Conservation (phyloP, 2,888 invertebrate species). For the Diarsia brunnea region DNA sequence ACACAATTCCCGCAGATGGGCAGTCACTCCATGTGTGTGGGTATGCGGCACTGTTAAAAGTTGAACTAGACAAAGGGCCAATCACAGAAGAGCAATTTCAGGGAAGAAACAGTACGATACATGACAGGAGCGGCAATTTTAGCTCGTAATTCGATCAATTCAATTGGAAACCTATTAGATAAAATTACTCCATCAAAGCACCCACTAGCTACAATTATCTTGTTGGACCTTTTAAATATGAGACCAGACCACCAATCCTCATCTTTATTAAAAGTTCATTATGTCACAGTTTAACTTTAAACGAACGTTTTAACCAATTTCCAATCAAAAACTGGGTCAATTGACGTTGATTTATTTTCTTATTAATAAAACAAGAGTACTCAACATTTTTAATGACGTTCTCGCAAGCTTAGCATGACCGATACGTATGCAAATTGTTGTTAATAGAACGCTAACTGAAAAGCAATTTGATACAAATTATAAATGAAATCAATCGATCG, state of each 20-base stretch:
- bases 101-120: neutral
- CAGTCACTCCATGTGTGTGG: too few species aligned
- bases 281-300: slow-evolving; percentile 48
- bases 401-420: slow-evolving; percentile 39
- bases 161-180: slow-evolving; percentile 43
- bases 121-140: slow-evolving; percentile 10
- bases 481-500: slow-evolving; percentile 61
- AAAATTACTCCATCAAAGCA: slow-evolving; percentile 44
- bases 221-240: slow-evolving; percentile 30
- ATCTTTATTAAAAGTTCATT: slow-evolving; percentile 57
- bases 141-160: slow-evolving; percentile 20
- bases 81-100: neutral
- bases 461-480: slow-evolving; percentile 61
- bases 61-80: neutral
- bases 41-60: too few species aligned
- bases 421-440: slow-evolving; percentile 62
- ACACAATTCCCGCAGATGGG: neutral
- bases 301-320: slow-evolving; percentile 41
- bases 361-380: slow-evolving; percentile 53
- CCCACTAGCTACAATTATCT: slow-evolving; percentile 43
- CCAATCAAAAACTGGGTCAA: slow-evolving; percentile 42
- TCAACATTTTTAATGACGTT: slow-evolving; percentile 48
- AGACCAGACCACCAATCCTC: slow-evolving; percentile 38
- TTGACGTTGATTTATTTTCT: slow-evolving; percentile 53
- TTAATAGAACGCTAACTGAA: slow-evolving; percentile 56